phyloP scores from a whole-genome alignment of 2,888 invertebrate species.

The Amblyteles armatorius region DNA sequence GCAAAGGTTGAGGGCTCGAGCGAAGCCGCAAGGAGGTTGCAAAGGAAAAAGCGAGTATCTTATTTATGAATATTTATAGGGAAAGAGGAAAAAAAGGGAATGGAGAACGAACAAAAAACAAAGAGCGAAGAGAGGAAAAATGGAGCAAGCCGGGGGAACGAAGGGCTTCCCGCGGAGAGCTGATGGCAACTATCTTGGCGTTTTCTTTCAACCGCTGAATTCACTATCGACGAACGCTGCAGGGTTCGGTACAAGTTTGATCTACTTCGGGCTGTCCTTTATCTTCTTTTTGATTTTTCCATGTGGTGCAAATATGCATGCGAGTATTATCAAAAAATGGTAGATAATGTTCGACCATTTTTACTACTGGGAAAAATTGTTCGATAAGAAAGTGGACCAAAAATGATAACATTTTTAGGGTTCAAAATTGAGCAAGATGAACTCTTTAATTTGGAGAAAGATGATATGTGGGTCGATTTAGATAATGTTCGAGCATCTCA shows the following conservation, averaged over 20 bases:
- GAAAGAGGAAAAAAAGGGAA: slow-evolving; percentile 34
- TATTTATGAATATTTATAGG: slow-evolving; percentile 82
- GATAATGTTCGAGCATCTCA: neutral
- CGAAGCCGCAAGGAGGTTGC: slow-evolving; percentile 54
- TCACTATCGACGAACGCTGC: neutral
- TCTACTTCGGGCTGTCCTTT: neutral
- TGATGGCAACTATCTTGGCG: slow-evolving; percentile 34
- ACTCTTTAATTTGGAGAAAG: neutral
- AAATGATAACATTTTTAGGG: neutral
- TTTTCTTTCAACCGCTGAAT: slow-evolving; percentile 28
- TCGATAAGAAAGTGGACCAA: neutral
- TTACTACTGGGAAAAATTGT: neutral
- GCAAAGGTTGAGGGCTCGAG: slow-evolving; percentile 53
- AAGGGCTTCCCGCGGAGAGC: neutral
- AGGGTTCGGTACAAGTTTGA: neutral
- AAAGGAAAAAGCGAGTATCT: slow-evolving; percentile 74
- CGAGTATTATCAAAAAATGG: neutral
- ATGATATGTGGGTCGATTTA: neutral
- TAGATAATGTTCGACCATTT: neutral
- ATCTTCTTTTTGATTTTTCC: neutral
- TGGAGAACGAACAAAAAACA: slow-evolving; percentile 24
- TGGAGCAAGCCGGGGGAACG: slow-evolving; percentile 22
- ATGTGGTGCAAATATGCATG: neutral
- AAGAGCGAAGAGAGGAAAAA: slow-evolving; percentile 2
- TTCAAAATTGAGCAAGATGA: neutral